Evolutionary conservation across 2,113 vertebrate species (phyloP), one percentile per base, ranked within the genome.

Genomic region (Grammomys surdaster): DNA sequence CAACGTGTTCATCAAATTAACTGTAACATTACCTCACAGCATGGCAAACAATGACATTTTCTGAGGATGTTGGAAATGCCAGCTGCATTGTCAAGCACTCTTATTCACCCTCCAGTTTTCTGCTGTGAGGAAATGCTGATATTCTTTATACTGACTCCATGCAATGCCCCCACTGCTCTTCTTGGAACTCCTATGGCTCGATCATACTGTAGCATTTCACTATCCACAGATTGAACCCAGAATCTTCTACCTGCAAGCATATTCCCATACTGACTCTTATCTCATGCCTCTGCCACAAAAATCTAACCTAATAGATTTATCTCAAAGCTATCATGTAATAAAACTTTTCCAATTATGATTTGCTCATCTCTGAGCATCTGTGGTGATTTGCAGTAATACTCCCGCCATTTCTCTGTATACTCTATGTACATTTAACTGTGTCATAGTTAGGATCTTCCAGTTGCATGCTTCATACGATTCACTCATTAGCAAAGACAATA

Each of bases 251-350:
- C 70, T 36, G 6, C 76, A 70, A 80, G 76, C 28, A 78, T 78
- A 67, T 82, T 33, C 12, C 56, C 72, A 20, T 85, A 14, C 56
- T 91, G 26, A 7, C 56, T 93, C 33, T 90, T 82, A 51, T 72
- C 76, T 85, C 69, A 76, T 33, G 56, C 40, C 7, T n/a, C 56
- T 28, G 26, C 69, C 84, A 76, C n/a, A 94, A 93, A 92, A 80
- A 31, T 91, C 48, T 46, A 82, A 69, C 60, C 33, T 70, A 48
- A 80, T 73, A 60, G 14, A 14, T 78, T 87, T 96, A 63, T 22
- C 17, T 92, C 76, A 60, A 93, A 89, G 72, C 5, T 51, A 95
- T 91, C 48, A 69, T 36, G 60, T 65, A 88, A 80, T 78, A 91
- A 87, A 97, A 82, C 24, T 80, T 81, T 89, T 76, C 22, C 43